A percentile compares a stretch with the other conserved stretches of the same genome.
Conservation (phyloP, 1,140 invertebrate species). For the Drosophila pallidifrons region DNA sequence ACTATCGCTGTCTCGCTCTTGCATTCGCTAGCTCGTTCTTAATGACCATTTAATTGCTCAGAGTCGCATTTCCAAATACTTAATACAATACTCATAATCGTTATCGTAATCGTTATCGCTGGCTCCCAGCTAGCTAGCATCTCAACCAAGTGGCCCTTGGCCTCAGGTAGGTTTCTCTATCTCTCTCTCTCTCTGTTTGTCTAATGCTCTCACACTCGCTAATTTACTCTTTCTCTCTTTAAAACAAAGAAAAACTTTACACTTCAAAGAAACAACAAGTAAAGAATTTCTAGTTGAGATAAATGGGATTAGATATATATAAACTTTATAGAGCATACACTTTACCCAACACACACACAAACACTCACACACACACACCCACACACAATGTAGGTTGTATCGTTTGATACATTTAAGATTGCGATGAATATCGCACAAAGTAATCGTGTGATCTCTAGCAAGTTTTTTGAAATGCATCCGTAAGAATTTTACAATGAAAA, state of each 20-base stretch:
- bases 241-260: conserved; percentile 17
- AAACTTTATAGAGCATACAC: conserved; percentile 5
- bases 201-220: conserved; percentile 22
- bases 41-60: conserved; percentile 56
- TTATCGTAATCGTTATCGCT: conserved; percentile 31
- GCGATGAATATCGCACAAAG: neutral
- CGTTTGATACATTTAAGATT: neutral
- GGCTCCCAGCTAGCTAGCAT: conserved; percentile 15
- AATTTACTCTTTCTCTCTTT: conserved; percentile 14
- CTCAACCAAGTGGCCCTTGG: conserved; percentile 27
- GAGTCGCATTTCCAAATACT: conserved; percentile 47
- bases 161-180: conserved; percentile 73
- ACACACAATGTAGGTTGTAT: conserved; percentile 5
- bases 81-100: conserved; percentile 28
- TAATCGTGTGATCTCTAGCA: neutral
- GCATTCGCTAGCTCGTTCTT: conserved; percentile 71
- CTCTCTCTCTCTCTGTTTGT: conserved; percentile 23
- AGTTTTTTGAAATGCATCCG: conserved; percentile 31
- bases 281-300: conserved; percentile 16
- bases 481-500: conserved; percentile 3
- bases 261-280: conserved; percentile 35
- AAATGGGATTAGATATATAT: neutral
- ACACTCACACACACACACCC: neutral
- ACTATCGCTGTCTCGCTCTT: conserved; percentile 66
- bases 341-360: conserved; percentile 6